Percentiles rank a stretch among this genome's conserved stretches.
These are phyloP conservation scores for Embiotoca jacksoni DNA, from an alignment of 2,113 vertebrate species.

Conservation along the genomic window DNA sequence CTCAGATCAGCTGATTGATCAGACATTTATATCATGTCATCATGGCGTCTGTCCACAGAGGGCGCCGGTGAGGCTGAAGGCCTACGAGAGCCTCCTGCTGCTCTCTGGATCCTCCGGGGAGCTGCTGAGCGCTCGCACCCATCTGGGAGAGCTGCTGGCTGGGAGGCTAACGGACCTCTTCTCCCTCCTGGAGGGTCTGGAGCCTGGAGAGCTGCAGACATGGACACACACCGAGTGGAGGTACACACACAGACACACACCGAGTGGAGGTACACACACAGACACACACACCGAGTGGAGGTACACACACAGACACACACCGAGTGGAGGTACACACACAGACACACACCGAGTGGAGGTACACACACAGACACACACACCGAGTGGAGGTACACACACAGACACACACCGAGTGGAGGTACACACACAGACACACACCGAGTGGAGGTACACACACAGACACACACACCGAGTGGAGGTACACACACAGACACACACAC, in stretches of 20 bases:
- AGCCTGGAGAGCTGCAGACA: conserved; percentile 40
- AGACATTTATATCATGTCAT: background rate
- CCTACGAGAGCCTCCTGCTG: conserved; percentile 63
- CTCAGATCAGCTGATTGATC: no score
- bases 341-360: conserved; percentile 61
- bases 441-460: conserved; percentile 57
- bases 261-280: conserved; percentile 56
- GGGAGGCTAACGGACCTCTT: conserved; percentile 41
- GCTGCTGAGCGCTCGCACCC: conserved; percentile 9
- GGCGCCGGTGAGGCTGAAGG: conserved; percentile 40
- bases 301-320: conserved; percentile 31
- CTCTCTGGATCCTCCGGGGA: conserved; percentile 33
- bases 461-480: no score
- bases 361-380: conserved; percentile 16
- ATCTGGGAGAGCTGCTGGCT: conserved; percentile 57
- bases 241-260: conserved; percentile 24
- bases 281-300: conserved; percentile 49
- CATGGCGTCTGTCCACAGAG: conserved; percentile 43
- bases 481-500: no score
- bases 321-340: no score
- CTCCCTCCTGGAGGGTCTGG: conserved; percentile 38
- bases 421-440: conserved; percentile 25
- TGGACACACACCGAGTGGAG: conserved; percentile 57
- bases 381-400: conserved; percentile 56
- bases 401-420: no score